Evolutionary conservation across 2,888 invertebrate genomes (phyloP), one percentile per base, ranked within the genome.

Genomic region (Drosophila kambysellisi): DNA sequence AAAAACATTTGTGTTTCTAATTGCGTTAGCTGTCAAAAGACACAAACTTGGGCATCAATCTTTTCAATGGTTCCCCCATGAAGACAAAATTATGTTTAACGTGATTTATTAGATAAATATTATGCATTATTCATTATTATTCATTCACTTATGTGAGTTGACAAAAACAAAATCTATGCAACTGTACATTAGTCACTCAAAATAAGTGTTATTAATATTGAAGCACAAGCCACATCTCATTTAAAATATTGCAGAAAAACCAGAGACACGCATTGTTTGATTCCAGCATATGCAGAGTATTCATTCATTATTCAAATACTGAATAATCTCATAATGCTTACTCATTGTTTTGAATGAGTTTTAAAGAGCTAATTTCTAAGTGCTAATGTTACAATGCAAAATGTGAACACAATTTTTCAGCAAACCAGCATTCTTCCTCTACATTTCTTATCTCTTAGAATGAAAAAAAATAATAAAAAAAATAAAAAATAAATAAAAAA

Each of bases 361-460:
- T 1, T 20, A 3, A 9, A 3, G 15, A 53, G 35, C 46, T 64
- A 43, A 73, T 72, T 65, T 32, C 37, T 50, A 37, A 70, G 70
- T 70, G 70, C 46, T 69, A 37, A 43, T 43, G 43, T 52, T 57
- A 43, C 58, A 46, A 11, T 52, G 59, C 37, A 69, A 52, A 69
- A 58, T 46, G 33, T 6, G 54, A 0, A 11, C 12, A n/a, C 11
- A 3, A 15, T 15, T 25, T 64, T 61, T 51, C 17, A 29, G 41
- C 57, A 41, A 53, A 29, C 7, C 17, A 39, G n/a, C 46, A 46
- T 20, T 46, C n/a, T n/a, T 37, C 37, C n/a, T 5, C 35, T 61
- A 75, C 66, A 65, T 64, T 64, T 66, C 60, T 67, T 79, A 67
- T 70, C 77, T 52, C 66, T 53, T 75, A 74, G 75, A 75, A 63